These are phyloP conservation scores for Tetranychus cinnabarinus DNA, from an alignment of 1,140 invertebrate species.

Conservation along the genomic window DNA sequence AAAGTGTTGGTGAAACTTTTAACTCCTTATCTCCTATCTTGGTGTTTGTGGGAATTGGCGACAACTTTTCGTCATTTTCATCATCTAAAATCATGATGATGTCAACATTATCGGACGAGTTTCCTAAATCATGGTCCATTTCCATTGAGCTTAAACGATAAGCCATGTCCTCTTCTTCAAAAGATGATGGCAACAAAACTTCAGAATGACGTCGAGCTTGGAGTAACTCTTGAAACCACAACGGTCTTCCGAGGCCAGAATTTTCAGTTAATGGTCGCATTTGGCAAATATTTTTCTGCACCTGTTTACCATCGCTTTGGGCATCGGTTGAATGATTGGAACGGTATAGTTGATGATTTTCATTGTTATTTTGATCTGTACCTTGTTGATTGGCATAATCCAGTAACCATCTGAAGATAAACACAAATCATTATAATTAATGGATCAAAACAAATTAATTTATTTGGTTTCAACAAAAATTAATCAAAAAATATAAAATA, in stretches of 20 bases:
- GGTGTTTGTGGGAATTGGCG: background rate
- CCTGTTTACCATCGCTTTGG: too few relatives aligned
- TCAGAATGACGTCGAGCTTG: constrained; percentile 2
- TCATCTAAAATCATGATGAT: background rate
- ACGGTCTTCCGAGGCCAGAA: background rate
- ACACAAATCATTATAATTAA: too few relatives aligned
- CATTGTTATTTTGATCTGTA: too few relatives aligned
- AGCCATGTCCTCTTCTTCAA: background rate
- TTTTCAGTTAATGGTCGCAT: constrained; percentile 5
- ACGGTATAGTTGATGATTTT: too few relatives aligned
- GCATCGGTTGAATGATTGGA: too few relatives aligned
- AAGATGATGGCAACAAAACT: background rate
- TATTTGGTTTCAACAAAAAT: background rate
- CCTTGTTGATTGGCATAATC: too few relatives aligned
- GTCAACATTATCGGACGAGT: background rate
- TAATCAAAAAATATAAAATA: background rate
- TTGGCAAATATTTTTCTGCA: too few relatives aligned
- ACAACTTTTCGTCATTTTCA: background rate
- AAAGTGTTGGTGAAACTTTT: too few relatives aligned
- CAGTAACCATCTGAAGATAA: too few relatives aligned
- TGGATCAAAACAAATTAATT: too few relatives aligned
- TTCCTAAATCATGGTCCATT: background rate
- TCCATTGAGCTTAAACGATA: background rate
- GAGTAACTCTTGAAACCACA: constrained; percentile 8
- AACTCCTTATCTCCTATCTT: background rate